A percentile compares a stretch with the other conserved stretches of the same genome.
These are phyloP conservation scores for Lasiommata megera DNA, from an alignment of 2,888 invertebrate species.

Conservation along the genomic window DNA sequence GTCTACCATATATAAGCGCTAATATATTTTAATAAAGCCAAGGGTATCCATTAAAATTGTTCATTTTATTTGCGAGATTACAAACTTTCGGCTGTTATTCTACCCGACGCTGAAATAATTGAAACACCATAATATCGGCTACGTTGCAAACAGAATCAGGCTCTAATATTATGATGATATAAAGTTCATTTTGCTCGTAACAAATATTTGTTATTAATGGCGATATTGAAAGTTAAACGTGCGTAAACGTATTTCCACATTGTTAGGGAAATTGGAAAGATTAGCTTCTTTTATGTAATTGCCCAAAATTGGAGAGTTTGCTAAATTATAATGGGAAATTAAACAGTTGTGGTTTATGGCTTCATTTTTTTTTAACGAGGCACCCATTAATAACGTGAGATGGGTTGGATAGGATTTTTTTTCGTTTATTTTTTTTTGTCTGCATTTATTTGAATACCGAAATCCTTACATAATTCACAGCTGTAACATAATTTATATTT, in stretches of 20 bases:
- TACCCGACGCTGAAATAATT: not conserved
- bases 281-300: slow-evolving; percentile 16
- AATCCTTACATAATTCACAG: too few relatives aligned
- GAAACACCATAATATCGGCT: not conserved
- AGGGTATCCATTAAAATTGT: too few relatives aligned
- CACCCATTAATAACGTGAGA: too few relatives aligned
- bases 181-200: not conserved
- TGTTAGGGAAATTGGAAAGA: slow-evolving; percentile 16
- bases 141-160: not conserved
- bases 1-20: too few relatives aligned
- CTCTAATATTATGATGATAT: not conserved
- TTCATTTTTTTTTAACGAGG: too few relatives aligned
- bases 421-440: too few relatives aligned
- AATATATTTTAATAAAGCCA: too few relatives aligned
- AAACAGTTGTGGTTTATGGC: not conserved
- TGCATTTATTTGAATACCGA: too few relatives aligned
- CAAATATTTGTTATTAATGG: not conserved
- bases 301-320: slow-evolving; percentile 7
- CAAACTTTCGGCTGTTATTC: not conserved
- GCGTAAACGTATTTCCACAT: not conserved
- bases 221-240: not conserved
- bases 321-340: not conserved
- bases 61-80: too few relatives aligned
- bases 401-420: too few relatives aligned
- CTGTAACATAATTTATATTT: too few relatives aligned